phyloP scores from a whole-genome alignment of 2,888 invertebrate species.

The Orchesella flavescens region DNA sequence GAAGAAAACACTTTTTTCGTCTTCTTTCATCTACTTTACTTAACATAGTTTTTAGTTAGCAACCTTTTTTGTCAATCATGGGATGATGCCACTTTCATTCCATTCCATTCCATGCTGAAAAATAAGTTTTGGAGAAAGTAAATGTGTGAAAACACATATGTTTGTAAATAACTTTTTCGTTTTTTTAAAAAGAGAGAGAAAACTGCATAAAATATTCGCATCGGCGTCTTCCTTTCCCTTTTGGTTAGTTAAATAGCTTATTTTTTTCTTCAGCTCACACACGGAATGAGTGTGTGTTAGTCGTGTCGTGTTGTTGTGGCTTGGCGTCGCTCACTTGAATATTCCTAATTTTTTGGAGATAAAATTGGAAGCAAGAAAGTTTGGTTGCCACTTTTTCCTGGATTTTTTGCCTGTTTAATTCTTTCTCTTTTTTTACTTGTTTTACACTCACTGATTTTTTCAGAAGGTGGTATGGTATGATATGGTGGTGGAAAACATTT shows the following conservation, averaged over 20 bases:
- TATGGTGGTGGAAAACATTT: no score
- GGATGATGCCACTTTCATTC: no score
- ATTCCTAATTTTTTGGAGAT: not conserved
- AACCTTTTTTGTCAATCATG: slow-evolving; percentile 14
- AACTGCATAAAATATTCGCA: slow-evolving; percentile 5
- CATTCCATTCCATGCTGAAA: no score
- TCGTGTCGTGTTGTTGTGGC: not conserved
- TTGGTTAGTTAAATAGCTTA: not conserved
- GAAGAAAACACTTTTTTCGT: not conserved
- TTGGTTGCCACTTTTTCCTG: not conserved
- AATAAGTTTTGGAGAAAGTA: not conserved
- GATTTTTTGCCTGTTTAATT: slow-evolving; percentile 6
- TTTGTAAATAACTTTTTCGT: slow-evolving; percentile 10
- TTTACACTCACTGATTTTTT: not conserved
- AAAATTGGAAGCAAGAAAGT: not conserved
- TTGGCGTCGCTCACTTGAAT: not conserved
- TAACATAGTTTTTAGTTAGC: slow-evolving; percentile 6
- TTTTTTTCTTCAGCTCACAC: not conserved
- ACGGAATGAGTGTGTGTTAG: not conserved
- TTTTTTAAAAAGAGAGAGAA: not conserved
- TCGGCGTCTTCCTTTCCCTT: not conserved
- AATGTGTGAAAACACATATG: slow-evolving; percentile 11
- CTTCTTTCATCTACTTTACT: not conserved
- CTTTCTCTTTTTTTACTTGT: not conserved
- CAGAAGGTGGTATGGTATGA: no score